Percentiles rank a stretch among this genome's conserved stretches.
Evolutionary conservation across 1,140 invertebrate species (phyloP).

Genomic region (Brachystomella parvula): DNA sequence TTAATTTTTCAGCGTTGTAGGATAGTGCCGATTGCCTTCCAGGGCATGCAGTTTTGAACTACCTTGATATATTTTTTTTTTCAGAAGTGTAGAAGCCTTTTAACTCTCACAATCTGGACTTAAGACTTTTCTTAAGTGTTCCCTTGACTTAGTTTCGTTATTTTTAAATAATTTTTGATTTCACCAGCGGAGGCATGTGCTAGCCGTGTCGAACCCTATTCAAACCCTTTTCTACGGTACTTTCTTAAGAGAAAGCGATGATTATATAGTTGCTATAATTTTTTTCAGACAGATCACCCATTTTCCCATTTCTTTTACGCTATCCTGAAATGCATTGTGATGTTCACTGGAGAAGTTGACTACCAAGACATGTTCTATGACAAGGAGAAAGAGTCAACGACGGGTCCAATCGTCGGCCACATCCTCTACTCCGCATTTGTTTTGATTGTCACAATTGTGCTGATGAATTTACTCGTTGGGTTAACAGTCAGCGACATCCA

Average conservation of each 20-base stretch:
- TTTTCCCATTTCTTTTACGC: slow-evolving; percentile 26
- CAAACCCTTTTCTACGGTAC: background rate
- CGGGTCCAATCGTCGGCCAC: slow-evolving; percentile 49
- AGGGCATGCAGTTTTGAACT: too few species aligned
- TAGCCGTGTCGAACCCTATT: too few species aligned
- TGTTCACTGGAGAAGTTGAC: slow-evolving; percentile 35
- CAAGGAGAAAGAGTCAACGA: background rate
- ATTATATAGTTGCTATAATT: background rate
- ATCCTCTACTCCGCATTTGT: slow-evolving; percentile 68
- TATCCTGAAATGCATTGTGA: slow-evolving; percentile 25
- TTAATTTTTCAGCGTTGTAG: too few species aligned
- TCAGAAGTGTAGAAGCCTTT: too few species aligned
- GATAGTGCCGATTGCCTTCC: too few species aligned
- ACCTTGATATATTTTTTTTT: too few species aligned
- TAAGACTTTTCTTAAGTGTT: too few species aligned
- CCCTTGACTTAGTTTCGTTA: too few species aligned
- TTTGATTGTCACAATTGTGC: slow-evolving; percentile 61
- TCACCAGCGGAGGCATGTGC: too few species aligned
- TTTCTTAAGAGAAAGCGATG: too few species aligned
- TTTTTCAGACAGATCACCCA: slow-evolving; percentile 15
- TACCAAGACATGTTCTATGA: slow-evolving; percentile 34
- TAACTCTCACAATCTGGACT: too few species aligned
- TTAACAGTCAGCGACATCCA: slow-evolving; percentile 66
- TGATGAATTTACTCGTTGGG: slow-evolving; percentile 75
- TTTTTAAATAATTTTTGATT: too few species aligned